phyloP scores from a whole-genome alignment of 2,113 vertebrate genomes.

The Tetraodon nigroviridis region DNA sequence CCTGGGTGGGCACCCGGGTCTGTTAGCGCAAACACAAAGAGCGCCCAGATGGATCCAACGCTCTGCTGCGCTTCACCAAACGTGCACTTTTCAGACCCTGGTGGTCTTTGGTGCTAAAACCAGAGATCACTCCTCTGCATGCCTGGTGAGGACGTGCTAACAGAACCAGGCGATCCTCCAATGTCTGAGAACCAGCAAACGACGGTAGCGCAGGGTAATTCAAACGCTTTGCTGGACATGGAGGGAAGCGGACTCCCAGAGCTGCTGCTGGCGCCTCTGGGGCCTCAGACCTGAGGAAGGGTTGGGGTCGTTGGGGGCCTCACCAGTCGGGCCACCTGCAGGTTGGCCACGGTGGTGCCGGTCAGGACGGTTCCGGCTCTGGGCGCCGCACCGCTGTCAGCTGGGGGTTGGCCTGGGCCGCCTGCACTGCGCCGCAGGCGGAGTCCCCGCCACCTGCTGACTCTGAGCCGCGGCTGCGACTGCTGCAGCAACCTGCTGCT shows the following conservation, averaged over 20 bases:
- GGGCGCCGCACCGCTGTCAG: constrained; percentile 82
- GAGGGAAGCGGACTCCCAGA: too few relatives aligned
- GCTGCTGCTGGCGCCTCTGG: too few relatives aligned
- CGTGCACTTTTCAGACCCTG: too few relatives aligned
- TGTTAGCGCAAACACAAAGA: constrained; percentile 23
- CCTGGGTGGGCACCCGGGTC: constrained; percentile 81
- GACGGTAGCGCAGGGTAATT: too few relatives aligned
- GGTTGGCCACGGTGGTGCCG: constrained; percentile 80
- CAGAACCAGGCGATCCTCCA: too few relatives aligned
- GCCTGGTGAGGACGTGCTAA: too few relatives aligned
- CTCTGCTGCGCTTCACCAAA: too few relatives aligned
- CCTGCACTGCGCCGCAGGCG: constrained; percentile 77
- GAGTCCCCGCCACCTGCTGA: constrained; percentile 75
- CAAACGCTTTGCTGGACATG: too few relatives aligned
- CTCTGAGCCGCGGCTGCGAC: constrained; percentile 76
- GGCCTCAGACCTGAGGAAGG: background rate
- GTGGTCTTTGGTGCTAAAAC: too few relatives aligned
- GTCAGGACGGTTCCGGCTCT: constrained; percentile 83
- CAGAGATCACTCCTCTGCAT: too few relatives aligned
- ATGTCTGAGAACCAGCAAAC: too few relatives aligned
- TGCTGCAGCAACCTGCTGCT: constrained; percentile 69
- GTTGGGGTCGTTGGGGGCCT: too few relatives aligned
- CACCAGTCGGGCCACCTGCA: constrained; percentile 90
- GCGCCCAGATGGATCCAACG: background rate
- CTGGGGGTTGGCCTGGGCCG: constrained; percentile 81